Percentiles rank a stretch among this genome's conserved stretches.
Conservation (phyloP, 2,888 invertebrate species). For the Monoplex corrugatus region DNA sequence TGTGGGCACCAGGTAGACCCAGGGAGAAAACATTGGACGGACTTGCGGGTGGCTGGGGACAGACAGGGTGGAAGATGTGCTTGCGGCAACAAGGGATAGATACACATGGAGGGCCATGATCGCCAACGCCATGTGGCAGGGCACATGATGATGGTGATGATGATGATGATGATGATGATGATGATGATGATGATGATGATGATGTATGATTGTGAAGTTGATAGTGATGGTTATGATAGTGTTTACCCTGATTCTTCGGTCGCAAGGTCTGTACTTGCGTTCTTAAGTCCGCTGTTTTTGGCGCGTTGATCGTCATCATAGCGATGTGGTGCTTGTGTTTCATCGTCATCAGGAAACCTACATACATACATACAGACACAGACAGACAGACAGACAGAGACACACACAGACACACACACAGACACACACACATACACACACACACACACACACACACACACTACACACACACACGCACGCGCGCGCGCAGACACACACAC, state of each 20-base stretch:
- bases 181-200: no score
- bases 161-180: no score
- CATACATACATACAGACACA: not conserved
- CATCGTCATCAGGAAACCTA: conserved; percentile 70
- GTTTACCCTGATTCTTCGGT: conserved; percentile 67
- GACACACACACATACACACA: conserved; percentile 18
- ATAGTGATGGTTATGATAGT: no score
- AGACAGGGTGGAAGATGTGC: no score
- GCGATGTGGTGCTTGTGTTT: conserved; percentile 72
- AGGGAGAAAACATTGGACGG: no score
- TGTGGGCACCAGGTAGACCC: no score
- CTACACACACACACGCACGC: not conserved
- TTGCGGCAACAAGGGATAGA: no score
- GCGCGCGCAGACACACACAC: not conserved
- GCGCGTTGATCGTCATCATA: conserved; percentile 67
- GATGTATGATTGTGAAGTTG: no score
- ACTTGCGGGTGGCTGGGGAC: no score
- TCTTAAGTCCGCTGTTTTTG: conserved; percentile 68
- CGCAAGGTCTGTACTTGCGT: conserved; percentile 66
- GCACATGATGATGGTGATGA: no score
- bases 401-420: not conserved
- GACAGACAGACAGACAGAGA: not conserved
- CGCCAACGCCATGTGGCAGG: no score
- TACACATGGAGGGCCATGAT: no score
- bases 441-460: not conserved